Evolutionary conservation across 1,140 invertebrate species (phyloP), one percentile per base, ranked within the genome.

Genomic region (Arctopsyche grandis): DNA sequence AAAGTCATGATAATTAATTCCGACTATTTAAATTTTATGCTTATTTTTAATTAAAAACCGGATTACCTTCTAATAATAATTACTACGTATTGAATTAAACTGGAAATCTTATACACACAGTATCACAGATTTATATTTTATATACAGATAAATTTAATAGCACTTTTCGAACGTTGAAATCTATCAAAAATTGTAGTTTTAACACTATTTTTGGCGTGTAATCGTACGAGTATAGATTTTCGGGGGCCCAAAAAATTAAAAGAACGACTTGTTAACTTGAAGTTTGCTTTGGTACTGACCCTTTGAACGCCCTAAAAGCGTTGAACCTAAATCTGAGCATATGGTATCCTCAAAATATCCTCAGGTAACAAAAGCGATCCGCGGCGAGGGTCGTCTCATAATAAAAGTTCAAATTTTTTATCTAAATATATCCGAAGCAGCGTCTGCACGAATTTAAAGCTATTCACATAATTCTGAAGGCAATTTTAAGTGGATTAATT

Each of bases 291-390:
- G 12, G 56, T 63, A 76, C 74, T 76, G 74, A 58, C 74, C 58
- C 56, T 24, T 74, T 74, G n/a, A 29, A 46, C 43, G 5, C 46
- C 14, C 74, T 48, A 76, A 76, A 76, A 63, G 52, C 74, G 74
- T 76, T 76, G 74, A 76, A 76, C 74, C 56, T 56, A 63, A 76
- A 76, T 76, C 56, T 63, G 74, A 76, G 56, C 74, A 76, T 76
- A 58, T 63, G 74, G 74, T 16, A 76, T 76, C 74, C 74, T 63
- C 74, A 63, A 63, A 76, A 76, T 63, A 63, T 76, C 74, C 74
- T 76, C 74, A 76, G 74, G 74, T 76, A 76, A 76, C 52, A 76
- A 76, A 76, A 26, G 52, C 58, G 58, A 76, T 22, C 16, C 29
- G 56, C 19, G 52, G 29, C 56, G 58, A 76, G 74, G 74, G 56